Base-by-base conservation (phyloP, 2,797 vertebrate genomes). In the Brachyalestes nurse region DNA sequence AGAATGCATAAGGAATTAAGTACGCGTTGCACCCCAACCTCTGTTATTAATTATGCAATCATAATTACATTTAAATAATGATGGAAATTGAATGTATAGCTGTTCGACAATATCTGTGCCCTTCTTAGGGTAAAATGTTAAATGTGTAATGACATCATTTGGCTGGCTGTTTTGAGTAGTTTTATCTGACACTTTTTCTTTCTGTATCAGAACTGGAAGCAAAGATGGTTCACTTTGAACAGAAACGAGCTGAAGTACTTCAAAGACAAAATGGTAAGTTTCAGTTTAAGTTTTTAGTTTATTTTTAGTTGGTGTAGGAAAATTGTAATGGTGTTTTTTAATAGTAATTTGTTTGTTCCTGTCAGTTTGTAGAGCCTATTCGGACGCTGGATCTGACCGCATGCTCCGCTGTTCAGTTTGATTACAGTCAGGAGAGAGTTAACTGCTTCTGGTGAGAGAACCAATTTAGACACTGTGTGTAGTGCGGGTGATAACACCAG, bases 211-310 rank as follows among this genome's bases (percentile, higher is more conserved):
- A 99, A 81, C 51, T 99, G 97, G 98, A 99, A 98, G 90, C 97
- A 95, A 78, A 95, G 97, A 79, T 99, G 98, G 97, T 99, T 99
- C 90, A 99, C 95, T 5, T 86, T 99, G 84, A 95, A 95, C 75
- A 95, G 97, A 91, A 93, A 97, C 78, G 96, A 99, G 86, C 95
- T 99, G 10, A 99, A 97, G 84, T 99, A 99, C 91, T 99, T 97
- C 91, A 98, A 97, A 91, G 97, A 99, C 82, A 96, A 96, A 89
- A 93, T 93, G 94, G 98, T 98, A 86, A 96, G 96, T 92, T 25
- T 51, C 9, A 42, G 45, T 71, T 72, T 34, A 34, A 34, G 34
- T 34, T 34, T 34, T 28, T 1, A 3, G 1, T 1, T 28, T 34
- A n/a, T 4, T 53, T 53, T 53, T 19, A 51, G 45, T 60, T 12